phyloP scores from a whole-genome alignment of 2,888 invertebrate species.

The Lasioglossum leucozonium region DNA sequence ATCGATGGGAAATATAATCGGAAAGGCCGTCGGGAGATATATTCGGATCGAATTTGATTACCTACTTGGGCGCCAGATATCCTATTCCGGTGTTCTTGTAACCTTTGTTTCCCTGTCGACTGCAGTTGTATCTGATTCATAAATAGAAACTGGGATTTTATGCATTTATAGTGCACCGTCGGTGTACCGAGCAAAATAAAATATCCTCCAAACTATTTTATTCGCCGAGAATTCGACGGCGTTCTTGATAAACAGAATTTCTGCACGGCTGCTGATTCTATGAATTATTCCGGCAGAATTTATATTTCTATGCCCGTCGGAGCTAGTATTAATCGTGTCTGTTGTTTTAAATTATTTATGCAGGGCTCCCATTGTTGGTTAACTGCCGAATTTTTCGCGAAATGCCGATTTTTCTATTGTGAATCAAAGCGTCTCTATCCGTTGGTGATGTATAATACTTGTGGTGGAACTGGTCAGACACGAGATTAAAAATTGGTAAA shows the following conservation, averaged over 20 bases:
- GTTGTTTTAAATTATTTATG: not conserved
- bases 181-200: not conserved
- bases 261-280: not conserved
- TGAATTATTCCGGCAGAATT: not conserved
- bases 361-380: not conserved
- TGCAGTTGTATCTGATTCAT: conserved; percentile 16
- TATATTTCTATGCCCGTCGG: not conserved
- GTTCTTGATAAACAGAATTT: not conserved
- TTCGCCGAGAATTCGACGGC: not conserved
- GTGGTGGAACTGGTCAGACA: not conserved
- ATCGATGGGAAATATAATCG: not conserved
- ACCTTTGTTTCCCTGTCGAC: not conserved
- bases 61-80: not conserved
- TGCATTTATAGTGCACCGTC: not conserved
- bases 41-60: not conserved
- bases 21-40: not conserved
- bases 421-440: not conserved
- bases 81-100: not conserved
- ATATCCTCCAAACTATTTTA: not conserved
- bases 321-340: not conserved
- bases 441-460: not conserved
- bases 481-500: not conserved
- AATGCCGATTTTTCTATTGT: not conserved
- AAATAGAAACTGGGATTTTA: not conserved
- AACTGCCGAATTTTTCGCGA: not conserved